Conservation (phyloP, 2,113 vertebrate species). For the Podarcis cretensis region DNA sequence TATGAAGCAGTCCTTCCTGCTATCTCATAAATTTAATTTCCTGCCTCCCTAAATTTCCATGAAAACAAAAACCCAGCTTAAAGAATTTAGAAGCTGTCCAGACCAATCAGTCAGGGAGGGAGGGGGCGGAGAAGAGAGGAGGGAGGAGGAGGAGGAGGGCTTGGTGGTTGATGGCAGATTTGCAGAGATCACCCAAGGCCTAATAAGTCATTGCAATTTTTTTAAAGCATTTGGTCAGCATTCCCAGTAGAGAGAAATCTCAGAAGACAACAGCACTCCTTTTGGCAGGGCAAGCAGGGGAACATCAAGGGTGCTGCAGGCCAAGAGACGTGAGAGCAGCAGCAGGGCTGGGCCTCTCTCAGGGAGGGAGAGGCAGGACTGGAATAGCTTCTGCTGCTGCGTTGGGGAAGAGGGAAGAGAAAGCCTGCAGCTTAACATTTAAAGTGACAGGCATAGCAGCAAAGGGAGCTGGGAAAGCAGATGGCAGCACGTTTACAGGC, state of each 20-base stretch:
- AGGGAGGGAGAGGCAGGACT: background rate
- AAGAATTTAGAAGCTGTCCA: conserved; percentile 8
- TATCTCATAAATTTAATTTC: conserved; percentile 41
- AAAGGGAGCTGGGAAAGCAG: background rate
- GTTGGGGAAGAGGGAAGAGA: background rate
- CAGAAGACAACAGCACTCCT: conserved; percentile 38
- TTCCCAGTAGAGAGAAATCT: conserved; percentile 45
- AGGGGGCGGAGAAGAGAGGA: background rate
- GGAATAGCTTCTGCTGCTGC: background rate
- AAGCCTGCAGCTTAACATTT: conserved; percentile 22
- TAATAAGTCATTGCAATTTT: conserved; percentile 48
- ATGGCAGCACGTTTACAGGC: conserved; percentile 12
- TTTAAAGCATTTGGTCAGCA: background rate
- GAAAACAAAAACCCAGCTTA: conserved; percentile 31
- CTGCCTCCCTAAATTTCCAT: conserved; percentile 38
- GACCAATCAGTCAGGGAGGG: background rate
- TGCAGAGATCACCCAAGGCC: conserved; percentile 48
- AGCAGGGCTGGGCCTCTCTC: conserved; percentile 3
- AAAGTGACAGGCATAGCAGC: conserved; percentile 3
- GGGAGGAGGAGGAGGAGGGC: background rate
- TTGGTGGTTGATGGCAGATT: conserved; percentile 47
- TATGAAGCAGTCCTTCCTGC: conserved; percentile 30
- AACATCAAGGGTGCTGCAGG: background rate
- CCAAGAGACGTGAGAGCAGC: conserved; percentile 4
- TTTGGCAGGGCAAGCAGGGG: conserved; percentile 10